Base-by-base conservation (phyloP, 2,888 invertebrate genomes). In the Clunio marinus region DNA sequence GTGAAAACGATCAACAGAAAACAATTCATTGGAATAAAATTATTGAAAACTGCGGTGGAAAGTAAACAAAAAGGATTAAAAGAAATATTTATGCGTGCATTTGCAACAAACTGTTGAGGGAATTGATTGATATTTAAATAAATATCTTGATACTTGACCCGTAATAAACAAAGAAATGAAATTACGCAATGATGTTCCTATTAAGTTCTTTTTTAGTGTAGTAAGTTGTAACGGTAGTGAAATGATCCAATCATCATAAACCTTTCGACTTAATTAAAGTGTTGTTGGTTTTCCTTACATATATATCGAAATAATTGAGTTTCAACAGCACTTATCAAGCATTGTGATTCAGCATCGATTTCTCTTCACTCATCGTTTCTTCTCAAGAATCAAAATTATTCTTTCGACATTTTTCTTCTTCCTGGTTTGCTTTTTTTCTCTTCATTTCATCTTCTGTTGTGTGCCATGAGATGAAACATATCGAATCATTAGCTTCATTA, bases 401-500 rank as follows among this genome's bases (percentile, higher is more conserved):
- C 5, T 32, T 10, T 10, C 32, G 45, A 45, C 13, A 8, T 51
- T 17, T 51, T 20, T 20, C 51, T 20, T 20, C 51, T 51, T 51
- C 51, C 51, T 51, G 51, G 51, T 51, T 17, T 22, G 4, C 10
- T 22, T 51, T 20, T 41, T 7, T 41, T 51, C 22, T 51, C 22
- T n/a, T n/a, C 41, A 3, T 22, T 10, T n/a, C 51, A 2, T 51
- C n/a, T n/a, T n/a, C n/a, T n/a, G n/a, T n/a, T n/a, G n/a, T 17
- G 51, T 51, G 22, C 22, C 51, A 17, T 22, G 51, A 22, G 8
- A 17, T 20, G 22, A 32, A 32, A 32, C 10, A 32, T 7, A 32
- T 32, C 32, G 32, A 51, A 51, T 51, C 51, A 51, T 51, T 51
- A 51, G 51, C 51, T 51, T 51, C 51, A 51, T 51, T 51, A 51